Conservation (phyloP, 2,888 invertebrate species). For the Mythimna albipuncta region DNA sequence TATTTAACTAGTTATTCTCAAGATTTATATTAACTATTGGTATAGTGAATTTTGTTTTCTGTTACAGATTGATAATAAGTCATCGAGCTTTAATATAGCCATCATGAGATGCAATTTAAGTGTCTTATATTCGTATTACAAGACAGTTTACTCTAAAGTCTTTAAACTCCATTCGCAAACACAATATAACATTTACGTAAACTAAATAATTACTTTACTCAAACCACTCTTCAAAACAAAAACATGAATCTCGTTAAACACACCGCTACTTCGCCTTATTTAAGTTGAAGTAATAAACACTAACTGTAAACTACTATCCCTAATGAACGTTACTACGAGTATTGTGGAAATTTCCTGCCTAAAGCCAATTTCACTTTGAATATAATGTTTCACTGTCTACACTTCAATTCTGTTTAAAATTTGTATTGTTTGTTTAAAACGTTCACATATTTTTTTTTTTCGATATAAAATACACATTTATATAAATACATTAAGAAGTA, state of each 20-base stretch:
- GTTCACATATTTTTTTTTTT: not conserved
- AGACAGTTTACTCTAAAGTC: no score
- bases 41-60: not conserved
- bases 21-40: not conserved
- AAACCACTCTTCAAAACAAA: not conserved
- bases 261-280: no score
- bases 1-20: not conserved
- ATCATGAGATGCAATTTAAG: no score
- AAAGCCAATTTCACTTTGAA: not conserved
- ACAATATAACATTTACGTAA: not conserved
- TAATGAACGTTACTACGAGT: not conserved
- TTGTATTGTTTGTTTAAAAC: no score
- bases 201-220: not conserved
- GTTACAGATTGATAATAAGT: not conserved
- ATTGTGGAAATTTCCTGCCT: not conserved
- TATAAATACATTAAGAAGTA: no score
- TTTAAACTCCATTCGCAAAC: no score
- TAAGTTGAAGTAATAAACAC: not conserved
- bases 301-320: not conserved
- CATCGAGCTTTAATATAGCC: no score
- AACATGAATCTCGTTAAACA: not conserved
- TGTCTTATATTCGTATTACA: no score
- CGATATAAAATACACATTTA: no score
- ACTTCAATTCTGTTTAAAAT: not conserved
- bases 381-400: no score